Base-by-base conservation (phyloP, 2,888 invertebrate species). In the Lepetodrilus schrolli region DNA sequence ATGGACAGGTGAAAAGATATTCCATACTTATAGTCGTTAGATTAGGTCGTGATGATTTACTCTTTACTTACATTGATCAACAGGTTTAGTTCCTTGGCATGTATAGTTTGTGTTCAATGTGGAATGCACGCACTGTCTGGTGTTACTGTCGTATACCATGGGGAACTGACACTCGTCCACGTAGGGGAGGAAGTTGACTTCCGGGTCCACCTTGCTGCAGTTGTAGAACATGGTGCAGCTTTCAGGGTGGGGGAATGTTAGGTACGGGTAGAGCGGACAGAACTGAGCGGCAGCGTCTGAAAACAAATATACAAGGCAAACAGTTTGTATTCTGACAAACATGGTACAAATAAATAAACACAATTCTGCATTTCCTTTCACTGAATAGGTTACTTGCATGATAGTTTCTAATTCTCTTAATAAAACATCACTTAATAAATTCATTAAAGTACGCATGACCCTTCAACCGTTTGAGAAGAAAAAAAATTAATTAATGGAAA, bases 161-260 rank as follows among this genome's bases (percentile, higher is more conserved):
- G 84, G 84, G 70, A 82, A 82, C 10, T 80, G 80, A 69, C 86
- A 86, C 70, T 86, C 86, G 0, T 74, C 76, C 50, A 83, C 83
- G 68, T 80, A 83, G n/a, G 74, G 70, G 13, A 66, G 73, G n/a
- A 84, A 77, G 30, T 82, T 82, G 2, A 76, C 74, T 17, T 74
- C 66, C 10, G 76, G 71, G 2, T 20, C 36, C 1, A 58, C 70
- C 51, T 74, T 74, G 50, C 77, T 80, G 58, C 86, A 86, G 77
- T 84, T 81, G 73, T 77, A 84, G 70, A 75, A 84, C 5, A 82
- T 71, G 21, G 86, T 82, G 70, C 86, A 86, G 71, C 83, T 83
- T n/a, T 78, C 78, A 0, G 82, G 83, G 69, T 86, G 84, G 0
- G 79, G 76, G 20, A 83, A 78, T 21, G 30, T 70, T 21, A 78